Evolutionary conservation across 2,113 vertebrate species (phyloP), one percentile per base, ranked within the genome.

Genomic region (Triplophysa tibetana): DNA sequence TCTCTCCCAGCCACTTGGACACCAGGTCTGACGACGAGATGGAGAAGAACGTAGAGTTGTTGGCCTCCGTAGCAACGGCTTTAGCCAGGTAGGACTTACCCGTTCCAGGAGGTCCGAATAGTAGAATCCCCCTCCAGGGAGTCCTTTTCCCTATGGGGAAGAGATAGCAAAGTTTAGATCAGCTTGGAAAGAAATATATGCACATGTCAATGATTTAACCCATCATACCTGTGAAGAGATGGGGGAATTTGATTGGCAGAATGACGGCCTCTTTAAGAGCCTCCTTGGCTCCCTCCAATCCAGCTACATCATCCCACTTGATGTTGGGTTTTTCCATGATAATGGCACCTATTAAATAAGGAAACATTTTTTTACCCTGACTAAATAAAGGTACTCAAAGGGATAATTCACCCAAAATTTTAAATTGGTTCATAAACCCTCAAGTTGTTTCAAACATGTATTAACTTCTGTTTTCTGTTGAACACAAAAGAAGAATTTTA

Each of bases 241-340:
- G 98, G 0, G 98, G 98, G 85, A 99, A 99, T 77, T 98, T 99
- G 87, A 99, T 99, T 73, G 98, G 97, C 81, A 99, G 90, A 88
- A 99, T 99, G 80, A 99, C 97, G 0, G 98, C 98, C 85, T 99
- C 97, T 89, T 99, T 98, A 81, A 99, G 93, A 0, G 98, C 97
- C 61, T 99, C 97, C 85, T 99, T 99, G 14, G 98, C 97, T 48
- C 95, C 95, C 81, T 99, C 98, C 81, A 99, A 91, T 0, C 98
- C 98, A 0, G 97, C 98, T 81, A 99, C 97, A 0, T 99, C 98
- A 0, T 74, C 96, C 98, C 98, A 99, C 84, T 96, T 90, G 24
- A 99, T 96, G 0, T 99, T 98, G 79, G 98, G 98, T 79, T 97
- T 99, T 88, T 99, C 97, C 94, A 99, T 98, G 50, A 99, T 91